Conservation (phyloP, 2,797 vertebrate genomes). For the Acanthurus tractus region DNA sequence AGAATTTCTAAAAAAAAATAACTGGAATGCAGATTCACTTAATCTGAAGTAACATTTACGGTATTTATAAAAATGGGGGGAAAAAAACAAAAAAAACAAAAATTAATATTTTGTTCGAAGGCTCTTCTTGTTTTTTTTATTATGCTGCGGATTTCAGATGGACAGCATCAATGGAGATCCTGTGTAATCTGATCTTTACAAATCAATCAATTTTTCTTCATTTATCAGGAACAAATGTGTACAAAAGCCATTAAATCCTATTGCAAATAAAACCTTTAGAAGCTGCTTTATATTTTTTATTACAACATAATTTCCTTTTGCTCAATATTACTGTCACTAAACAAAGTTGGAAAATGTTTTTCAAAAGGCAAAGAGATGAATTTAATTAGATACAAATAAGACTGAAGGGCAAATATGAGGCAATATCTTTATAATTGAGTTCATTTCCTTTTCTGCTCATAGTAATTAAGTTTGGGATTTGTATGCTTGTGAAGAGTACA, state of each 20-base stretch:
- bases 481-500: conserved; percentile 38
- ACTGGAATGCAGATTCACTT: too few species aligned
- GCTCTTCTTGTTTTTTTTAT: too few species aligned
- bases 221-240: not conserved
- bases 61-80: too few species aligned
- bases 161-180: not conserved
- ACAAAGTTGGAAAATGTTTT: conserved; percentile 15
- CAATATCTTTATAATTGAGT: conserved; percentile 68
- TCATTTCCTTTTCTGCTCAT: conserved; percentile 60
- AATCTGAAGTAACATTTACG: too few species aligned
- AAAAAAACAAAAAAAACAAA: too few species aligned
- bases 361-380: conserved; percentile 40
- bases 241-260: not conserved
- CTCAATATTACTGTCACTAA: conserved; percentile 1
- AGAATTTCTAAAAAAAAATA: too few species aligned
- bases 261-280: not conserved
- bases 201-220: not conserved
- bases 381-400: conserved; percentile 52
- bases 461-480: conserved; percentile 73
- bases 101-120: too few species aligned
- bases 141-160: too few species aligned
- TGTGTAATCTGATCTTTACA: not conserved
- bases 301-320: not conserved
- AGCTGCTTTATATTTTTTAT: not conserved
- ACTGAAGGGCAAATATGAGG: conserved; percentile 55